Base-by-base conservation (phyloP, 2,113 vertebrate species). In the Rostratula benghalensis region DNA sequence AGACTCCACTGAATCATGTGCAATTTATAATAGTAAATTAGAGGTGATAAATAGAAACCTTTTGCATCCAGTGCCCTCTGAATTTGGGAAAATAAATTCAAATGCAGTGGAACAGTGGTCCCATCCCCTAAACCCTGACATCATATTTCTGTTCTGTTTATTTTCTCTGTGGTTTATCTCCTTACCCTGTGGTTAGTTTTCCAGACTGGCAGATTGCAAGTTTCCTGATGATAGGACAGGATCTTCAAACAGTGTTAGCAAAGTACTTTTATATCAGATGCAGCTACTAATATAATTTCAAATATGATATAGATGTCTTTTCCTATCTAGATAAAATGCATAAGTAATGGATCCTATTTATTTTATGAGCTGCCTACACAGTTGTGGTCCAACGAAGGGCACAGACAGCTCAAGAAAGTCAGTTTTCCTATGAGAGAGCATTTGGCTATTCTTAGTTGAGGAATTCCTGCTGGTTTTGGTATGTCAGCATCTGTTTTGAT, bases 401-500 rank as follows among this genome's bases (percentile, higher is more conserved):
- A 7, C 9, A 45, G 61, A 56, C 53, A 70, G 60, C 35, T 92
- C 48, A 78, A 67, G 51, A 60, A 92, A 88, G 12, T 23, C 80
- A 82, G 10, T 35, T 75, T 83, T 91, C 57, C 48, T 87, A 9
- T 88, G 64, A 67, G 27, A 91, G 63, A 77, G 8, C 31, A 46
- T 63, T 94, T 88, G 78, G 63, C 43, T 96, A 30, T 86, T 83
- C 45, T 74, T 77, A 88, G 54, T 74, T 74, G 68, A 93, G 67
- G 70, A 95, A 95, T 94, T 95, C 81, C 59, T 80, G 81, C 81
- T 80, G 82, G 59, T 95, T 96, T 86, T 88, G 50, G 46, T 95
- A 48, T 27, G 10, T 68, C 68, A 95, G 83, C 37, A 51, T 71
- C 79, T 94, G 88, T 70, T 96, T 94, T 28, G 23, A 43, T 92